These are phyloP conservation scores for Drosophila dives DNA, from an alignment of 2,888 invertebrate species.

Conservation along the genomic window DNA sequence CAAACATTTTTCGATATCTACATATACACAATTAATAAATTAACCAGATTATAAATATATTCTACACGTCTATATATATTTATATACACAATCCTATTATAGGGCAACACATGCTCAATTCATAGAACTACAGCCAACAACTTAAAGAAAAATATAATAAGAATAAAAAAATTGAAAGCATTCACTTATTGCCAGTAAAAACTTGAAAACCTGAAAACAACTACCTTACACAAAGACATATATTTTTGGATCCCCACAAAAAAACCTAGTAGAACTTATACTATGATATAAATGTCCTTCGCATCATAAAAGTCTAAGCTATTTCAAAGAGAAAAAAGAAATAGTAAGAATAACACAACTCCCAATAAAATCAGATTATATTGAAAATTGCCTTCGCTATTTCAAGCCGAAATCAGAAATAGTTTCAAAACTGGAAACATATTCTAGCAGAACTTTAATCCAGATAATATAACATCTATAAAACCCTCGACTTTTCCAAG, in stretches of 20 bases:
- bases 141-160: not conserved
- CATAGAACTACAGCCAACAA: constrained; percentile 1
- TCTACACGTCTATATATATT: constrained; percentile 6
- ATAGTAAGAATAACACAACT: constrained; percentile 3
- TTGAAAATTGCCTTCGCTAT: not conserved
- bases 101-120: not conserved
- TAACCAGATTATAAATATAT: not conserved
- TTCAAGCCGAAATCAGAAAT: not conserved
- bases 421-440: not conserved
- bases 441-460: not conserved
- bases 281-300: not conserved
- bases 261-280: not conserved
- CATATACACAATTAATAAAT: not conserved
- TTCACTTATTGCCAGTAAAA: constrained; percentile 3
- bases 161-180: not conserved
- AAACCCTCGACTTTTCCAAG: not conserved
- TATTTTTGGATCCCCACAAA: not conserved
- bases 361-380: not conserved
- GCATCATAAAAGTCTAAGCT: not conserved
- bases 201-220: not conserved
- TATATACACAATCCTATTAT: not conserved
- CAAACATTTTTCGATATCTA: not conserved
- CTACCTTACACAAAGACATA: not conserved
- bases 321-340: constrained; percentile 3
- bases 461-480: not conserved